Base-by-base conservation (phyloP, 2,888 invertebrate species). In the Melanophora roralis region DNA sequence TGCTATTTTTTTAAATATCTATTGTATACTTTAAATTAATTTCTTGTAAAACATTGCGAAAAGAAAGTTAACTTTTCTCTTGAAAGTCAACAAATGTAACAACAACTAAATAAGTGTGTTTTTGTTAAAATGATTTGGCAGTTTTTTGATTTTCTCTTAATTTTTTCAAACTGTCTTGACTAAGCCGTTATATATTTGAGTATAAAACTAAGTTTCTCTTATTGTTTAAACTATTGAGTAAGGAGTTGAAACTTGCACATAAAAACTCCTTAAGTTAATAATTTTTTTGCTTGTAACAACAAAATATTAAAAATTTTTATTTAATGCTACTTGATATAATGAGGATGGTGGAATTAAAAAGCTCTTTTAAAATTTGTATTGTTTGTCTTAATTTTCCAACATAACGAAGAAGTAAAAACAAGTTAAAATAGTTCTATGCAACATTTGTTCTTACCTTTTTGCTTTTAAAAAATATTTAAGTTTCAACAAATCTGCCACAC, bases 301-400 rank as follows among this genome's bases (percentile, higher is more conserved):
- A n/a, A n/a, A 68, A 67, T 32, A 40, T 51, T 55, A n/a, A 55
- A 43, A 21, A 34, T 12, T 57, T 32, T 9, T 27, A 38, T 62
- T 34, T 14, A 49, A n/a, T 62, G 11, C 19, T 40, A 62, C 64
- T 65, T 71, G 47, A 59, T 64, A 65, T 57, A 27, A 64, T 36
- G 43, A 40, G 23, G 49, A 23, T 72, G 72, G 72, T 62, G 62
- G 62, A 55, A 55, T 60, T 57, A 73, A 32, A 43, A 64, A 38
- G 72, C 76, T 76, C 75, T 80, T 76, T 74, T 76, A 55, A 76
- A 72, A 76, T 80, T 80, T 80, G 80, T 80, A 80, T 80, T 80
- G 80, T 80, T 80, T 80, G 80, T 80, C 80, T 80, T 80, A 76
- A 80, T 64, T 80, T 80, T 72, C 80, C 76, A 73, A 49, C 23